Conservation (phyloP, 2,797 vertebrate species). For the Petrocephalus sullivani region DNA sequence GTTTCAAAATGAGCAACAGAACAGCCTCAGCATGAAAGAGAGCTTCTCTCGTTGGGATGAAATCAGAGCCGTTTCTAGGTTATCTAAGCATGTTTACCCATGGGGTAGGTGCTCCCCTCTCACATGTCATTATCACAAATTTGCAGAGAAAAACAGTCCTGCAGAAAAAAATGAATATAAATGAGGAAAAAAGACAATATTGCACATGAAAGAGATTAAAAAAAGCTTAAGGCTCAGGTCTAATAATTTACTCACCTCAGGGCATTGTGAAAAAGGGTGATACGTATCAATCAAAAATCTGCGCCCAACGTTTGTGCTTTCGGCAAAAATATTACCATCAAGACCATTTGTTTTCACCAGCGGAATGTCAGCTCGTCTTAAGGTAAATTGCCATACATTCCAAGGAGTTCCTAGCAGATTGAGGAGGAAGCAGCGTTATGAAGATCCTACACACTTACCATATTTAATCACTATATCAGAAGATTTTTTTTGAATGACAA, state of each 20-base stretch:
- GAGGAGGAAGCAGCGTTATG: not conserved
- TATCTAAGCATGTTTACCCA: not conserved
- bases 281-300: not conserved
- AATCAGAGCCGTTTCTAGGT: not conserved
- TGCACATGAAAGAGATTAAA: slow-evolving; percentile 6
- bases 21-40: not conserved
- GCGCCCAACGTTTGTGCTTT: not conserved
- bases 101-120: not conserved
- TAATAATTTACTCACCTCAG: not conserved
- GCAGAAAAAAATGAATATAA: slow-evolving; percentile 15
- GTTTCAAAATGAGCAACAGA: not conserved
- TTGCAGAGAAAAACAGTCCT: slow-evolving; percentile 8
- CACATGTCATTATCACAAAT: slow-evolving; percentile 5
- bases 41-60: not conserved
- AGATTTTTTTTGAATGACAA: not conserved
- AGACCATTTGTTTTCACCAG: not conserved
- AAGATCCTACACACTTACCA: not conserved
- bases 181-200: not conserved
- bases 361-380: not conserved
- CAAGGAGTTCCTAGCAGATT: not conserved
- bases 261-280: not conserved
- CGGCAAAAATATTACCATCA: not conserved
- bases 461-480: not conserved
- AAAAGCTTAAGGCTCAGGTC: not conserved
- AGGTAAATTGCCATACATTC: not conserved